phyloP scores from a whole-genome alignment of 2,113 vertebrate genomes.

The Echinops telfairi region DNA sequence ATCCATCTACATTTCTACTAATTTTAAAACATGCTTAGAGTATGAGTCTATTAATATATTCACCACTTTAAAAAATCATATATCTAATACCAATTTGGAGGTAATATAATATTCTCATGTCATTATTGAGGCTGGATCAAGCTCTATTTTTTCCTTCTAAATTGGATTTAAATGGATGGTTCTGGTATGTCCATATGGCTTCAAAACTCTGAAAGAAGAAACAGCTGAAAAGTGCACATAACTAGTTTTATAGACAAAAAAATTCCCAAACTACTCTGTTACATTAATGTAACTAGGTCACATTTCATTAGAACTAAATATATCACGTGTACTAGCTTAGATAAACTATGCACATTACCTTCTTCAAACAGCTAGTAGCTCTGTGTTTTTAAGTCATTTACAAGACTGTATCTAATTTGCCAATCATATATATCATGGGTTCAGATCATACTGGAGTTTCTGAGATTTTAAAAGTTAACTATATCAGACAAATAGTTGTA shows the following conservation, averaged over 20 bases:
- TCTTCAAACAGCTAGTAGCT: constrained; percentile 29
- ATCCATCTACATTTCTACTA: not conserved
- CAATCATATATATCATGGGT: constrained; percentile 30
- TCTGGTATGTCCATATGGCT: constrained; percentile 25
- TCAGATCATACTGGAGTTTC: not conserved
- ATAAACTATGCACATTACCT: constrained; percentile 58
- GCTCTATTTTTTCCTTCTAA: not conserved
- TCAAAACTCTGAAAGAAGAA: constrained; percentile 61
- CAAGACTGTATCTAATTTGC: constrained; percentile 46
- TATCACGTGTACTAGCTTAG: constrained; percentile 46
- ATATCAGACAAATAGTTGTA: not conserved
- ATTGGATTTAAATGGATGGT: constrained; percentile 45
- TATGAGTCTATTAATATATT: not conserved
- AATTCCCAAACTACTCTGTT: constrained; percentile 56
- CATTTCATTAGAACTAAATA: constrained; percentile 78
- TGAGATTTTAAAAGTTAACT: constrained; percentile 49
- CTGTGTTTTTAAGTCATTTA: constrained; percentile 39
- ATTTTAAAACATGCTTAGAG: constrained; percentile 6
- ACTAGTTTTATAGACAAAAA: constrained; percentile 73
- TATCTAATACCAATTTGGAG: constrained; percentile 19
- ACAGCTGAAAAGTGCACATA: constrained; percentile 64
- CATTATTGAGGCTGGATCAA: not conserved
- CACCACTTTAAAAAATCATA: not conserved
- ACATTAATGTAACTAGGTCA: constrained; percentile 74
- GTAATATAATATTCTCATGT: constrained; percentile 41